Base-by-base conservation (phyloP, 1,140 invertebrate species). In the Atta texana region DNA sequence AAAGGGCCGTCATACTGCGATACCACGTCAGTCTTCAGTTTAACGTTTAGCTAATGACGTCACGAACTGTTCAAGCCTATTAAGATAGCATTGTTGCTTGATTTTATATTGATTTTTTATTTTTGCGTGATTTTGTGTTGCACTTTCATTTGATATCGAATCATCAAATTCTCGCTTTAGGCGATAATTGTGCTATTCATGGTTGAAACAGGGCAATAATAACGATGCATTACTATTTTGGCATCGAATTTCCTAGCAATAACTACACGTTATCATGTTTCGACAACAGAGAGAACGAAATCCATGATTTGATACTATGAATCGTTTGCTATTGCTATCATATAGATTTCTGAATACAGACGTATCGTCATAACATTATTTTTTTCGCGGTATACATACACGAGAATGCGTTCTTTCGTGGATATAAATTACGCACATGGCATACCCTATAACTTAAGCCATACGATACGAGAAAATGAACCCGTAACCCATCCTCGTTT, bases 401-500 rank as follows among this genome's bases (percentile, higher is more conserved):
- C 39, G 63, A 74, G 71, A 82, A 82, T 82, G 68, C 68, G 53
- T 74, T 82, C 55, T 82, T 61, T 57, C 85, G 87, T 51, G 64
- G 84, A 86, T 85, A 91, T 91, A 91, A 91, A 84, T 89, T 85
- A 89, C 91, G 88, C 90, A 85, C 88, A 82, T 87, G 87, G 85
- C 71, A 66, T 88, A 89, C 88, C 68, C 64, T 75, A 88, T 92
- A 92, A 92, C 91, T 92, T 88, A 86, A 88, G 87, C 91, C 88
- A 89, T 71, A 69, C 86, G 89, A 91, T 88, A 85, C 85, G 87
- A 88, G 86, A 91, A 93, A 93, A 93, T 92, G 92, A 90, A 92
- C 86, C 90, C 87, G 77, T 88, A 91, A 87, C 87, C 89, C 90
- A 90, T 92, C 89, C 88, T 87, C 89, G 87, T 91, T 91, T 89